These are phyloP conservation scores for Notechis scutatus DNA, from an alignment of 2,113 vertebrate genomes.

Conservation along the genomic window DNA sequence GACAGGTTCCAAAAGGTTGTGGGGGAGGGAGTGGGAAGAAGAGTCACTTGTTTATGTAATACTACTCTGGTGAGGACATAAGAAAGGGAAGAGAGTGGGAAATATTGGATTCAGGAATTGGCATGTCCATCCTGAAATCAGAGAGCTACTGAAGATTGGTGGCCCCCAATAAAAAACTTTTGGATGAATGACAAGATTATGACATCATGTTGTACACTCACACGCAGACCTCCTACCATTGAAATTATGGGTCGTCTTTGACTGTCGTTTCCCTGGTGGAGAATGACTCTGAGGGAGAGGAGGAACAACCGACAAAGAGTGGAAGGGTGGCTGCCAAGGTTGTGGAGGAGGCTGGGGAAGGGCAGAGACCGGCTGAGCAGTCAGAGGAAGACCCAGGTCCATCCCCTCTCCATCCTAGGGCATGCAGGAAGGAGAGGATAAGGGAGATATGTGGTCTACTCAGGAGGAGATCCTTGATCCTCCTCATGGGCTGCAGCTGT, in stretches of 20 bases:
- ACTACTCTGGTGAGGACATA: not conserved
- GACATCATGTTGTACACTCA: not conserved
- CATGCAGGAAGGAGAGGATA: no score
- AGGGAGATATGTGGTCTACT: no score
- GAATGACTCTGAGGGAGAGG: no score
- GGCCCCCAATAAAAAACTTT: not conserved
- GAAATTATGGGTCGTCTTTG: not conserved
- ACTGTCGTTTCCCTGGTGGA: no score
- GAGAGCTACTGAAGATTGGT: not conserved
- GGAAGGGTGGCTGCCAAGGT: no score
- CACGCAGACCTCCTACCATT: not conserved
- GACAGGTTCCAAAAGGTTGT: not conserved
- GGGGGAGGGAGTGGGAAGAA: not conserved
- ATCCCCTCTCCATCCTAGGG: no score
- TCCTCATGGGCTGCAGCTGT: no score
- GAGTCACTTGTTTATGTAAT: not conserved
- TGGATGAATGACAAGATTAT: not conserved
- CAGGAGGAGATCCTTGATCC: no score
- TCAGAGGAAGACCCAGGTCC: no score
- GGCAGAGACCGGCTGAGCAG: no score
- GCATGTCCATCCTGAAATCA: not conserved
- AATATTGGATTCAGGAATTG: not conserved
- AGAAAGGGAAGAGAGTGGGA: not conserved
- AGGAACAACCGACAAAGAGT: no score
- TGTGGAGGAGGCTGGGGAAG: no score